phyloP scores from a whole-genome alignment of 2,113 vertebrate genomes.

The Hyperopisus bebe region DNA sequence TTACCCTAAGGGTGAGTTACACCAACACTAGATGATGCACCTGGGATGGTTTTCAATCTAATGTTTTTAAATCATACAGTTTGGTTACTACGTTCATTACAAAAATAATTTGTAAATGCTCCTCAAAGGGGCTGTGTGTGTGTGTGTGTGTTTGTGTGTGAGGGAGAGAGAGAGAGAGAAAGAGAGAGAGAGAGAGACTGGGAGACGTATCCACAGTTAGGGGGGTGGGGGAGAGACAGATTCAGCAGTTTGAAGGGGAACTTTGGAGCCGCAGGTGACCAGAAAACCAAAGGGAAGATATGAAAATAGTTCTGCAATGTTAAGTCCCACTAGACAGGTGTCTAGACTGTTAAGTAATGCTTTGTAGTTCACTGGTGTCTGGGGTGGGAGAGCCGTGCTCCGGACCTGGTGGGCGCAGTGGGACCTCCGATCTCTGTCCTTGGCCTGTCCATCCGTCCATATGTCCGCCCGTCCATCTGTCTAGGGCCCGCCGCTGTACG shows the following conservation, averaged over 20 bases:
- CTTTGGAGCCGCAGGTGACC: neutral
- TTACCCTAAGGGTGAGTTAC: neutral
- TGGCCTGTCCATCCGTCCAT: neutral
- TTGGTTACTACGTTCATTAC: neutral
- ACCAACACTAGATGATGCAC: neutral
- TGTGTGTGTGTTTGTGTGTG: neutral
- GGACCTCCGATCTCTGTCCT: slow-evolving; percentile 18
- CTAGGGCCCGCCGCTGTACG: slow-evolving; percentile 86
- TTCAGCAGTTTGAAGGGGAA: neutral
- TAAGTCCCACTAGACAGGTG: neutral
- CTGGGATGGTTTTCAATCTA: neutral
- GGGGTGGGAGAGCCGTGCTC: neutral
- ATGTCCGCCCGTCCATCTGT: slow-evolving; percentile 10
- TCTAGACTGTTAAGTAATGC: neutral
- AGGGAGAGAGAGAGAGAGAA: no score
- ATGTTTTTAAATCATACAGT: neutral
- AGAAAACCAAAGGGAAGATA: neutral
- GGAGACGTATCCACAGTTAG: neutral
- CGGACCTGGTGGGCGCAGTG: neutral
- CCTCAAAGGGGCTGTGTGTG: neutral
- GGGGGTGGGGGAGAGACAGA: neutral
- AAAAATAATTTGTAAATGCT: neutral
- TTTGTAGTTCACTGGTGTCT: neutral
- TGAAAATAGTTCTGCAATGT: neutral
- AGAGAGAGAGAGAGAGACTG: neutral